phyloP scores from a whole-genome alignment of 2,797 vertebrate species.

The Anguilla marmorata region DNA sequence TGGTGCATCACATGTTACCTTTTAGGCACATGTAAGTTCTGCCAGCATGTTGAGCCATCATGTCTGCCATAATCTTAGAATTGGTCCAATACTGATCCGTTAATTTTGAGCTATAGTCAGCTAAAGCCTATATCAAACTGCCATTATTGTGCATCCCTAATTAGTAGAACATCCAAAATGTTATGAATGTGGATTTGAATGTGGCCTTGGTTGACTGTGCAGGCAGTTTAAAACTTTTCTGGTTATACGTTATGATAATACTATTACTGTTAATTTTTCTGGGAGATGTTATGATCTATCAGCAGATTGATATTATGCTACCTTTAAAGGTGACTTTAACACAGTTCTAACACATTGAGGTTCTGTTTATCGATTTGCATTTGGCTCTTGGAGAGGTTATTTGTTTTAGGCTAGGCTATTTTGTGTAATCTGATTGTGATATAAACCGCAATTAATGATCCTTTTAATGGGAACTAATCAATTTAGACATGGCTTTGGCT shows the following conservation, averaged over 20 bases:
- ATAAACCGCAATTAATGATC: constrained; percentile 25
- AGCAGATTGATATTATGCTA: background rate
- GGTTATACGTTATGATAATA: background rate
- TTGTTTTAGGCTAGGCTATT: constrained; percentile 2
- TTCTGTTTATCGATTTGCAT: background rate
- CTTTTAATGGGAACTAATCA: constrained; percentile 38
- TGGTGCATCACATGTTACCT: background rate
- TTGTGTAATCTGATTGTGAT: constrained; percentile 1
- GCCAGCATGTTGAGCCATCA: background rate
- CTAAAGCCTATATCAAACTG: background rate
- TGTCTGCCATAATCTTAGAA: background rate
- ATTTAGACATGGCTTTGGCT: constrained; percentile 33
- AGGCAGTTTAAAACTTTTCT: background rate
- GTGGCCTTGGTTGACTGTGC: background rate
- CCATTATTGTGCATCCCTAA: background rate
- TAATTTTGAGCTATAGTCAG: too few species aligned
- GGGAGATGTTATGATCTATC: background rate
- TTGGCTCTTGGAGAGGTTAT: background rate
- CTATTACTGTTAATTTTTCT: background rate
- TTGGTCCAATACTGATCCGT: background rate
- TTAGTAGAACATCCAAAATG: background rate
- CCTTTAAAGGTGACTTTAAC: background rate
- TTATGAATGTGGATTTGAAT: background rate
- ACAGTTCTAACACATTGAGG: background rate
- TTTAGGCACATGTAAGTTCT: background rate